These are phyloP conservation scores for Phenganax stokvisi DNA, from an alignment of 92 coral and sea anemone species.

Conservation along the genomic window DNA sequence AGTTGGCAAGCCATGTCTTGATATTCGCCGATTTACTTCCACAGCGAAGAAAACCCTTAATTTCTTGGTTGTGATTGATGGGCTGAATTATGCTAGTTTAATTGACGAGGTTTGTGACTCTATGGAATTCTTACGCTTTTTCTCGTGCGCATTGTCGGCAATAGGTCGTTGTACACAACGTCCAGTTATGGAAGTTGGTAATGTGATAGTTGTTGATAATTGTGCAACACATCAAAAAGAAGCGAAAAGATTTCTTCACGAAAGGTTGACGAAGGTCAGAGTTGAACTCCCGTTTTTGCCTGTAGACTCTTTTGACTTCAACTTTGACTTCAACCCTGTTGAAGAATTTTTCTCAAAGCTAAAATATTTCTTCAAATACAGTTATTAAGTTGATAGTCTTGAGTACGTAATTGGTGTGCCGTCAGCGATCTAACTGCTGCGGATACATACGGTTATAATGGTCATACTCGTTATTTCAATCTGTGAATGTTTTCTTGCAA, in stretches of 20 bases:
- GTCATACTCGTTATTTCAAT: slow-evolving; percentile 32
- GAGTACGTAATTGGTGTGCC: slow-evolving; percentile 6
- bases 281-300: no score
- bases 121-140: slow-evolving; percentile 44
- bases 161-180: slow-evolving; percentile 42
- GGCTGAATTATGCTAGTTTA: slow-evolving; percentile 48
- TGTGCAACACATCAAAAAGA: slow-evolving; percentile 53
- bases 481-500: neutral
- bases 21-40: neutral
- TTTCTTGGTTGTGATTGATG: slow-evolving; percentile 49
- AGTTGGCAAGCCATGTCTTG: slow-evolving; percentile 49
- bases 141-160: slow-evolving; percentile 39
- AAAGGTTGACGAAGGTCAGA: slow-evolving; percentile 40
- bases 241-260: slow-evolving; percentile 50
- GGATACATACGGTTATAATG: slow-evolving; percentile 40
- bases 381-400: slow-evolving; percentile 38
- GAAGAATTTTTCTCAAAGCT: slow-evolving; percentile 54
- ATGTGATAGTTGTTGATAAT: slow-evolving; percentile 48
- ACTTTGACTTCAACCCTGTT: slow-evolving; percentile 50
- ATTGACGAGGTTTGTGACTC: slow-evolving; percentile 47
- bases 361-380: slow-evolving; percentile 47
- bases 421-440: slow-evolving; percentile 42
- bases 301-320: slow-evolving; percentile 44
- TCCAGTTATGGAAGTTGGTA: slow-evolving; percentile 50
- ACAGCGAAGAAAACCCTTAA: slow-evolving; percentile 48